These are phyloP conservation scores for Lepilemur ruficaudatus DNA, from an alignment of 2,797 vertebrate genomes.

Conservation along the genomic window DNA sequence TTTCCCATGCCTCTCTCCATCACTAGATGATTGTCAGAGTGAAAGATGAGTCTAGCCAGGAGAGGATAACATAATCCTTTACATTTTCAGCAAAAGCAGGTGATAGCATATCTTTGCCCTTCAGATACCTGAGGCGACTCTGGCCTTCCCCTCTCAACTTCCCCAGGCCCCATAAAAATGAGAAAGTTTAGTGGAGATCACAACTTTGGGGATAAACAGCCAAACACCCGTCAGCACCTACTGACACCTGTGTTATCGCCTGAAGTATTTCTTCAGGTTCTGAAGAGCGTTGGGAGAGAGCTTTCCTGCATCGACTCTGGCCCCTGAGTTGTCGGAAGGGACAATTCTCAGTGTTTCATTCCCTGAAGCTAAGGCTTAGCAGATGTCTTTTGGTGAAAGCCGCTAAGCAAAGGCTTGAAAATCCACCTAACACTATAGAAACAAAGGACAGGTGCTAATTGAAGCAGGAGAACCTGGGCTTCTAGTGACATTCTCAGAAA, in stretches of 20 bases:
- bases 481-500: neutral
- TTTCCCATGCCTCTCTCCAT: neutral
- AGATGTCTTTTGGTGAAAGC: neutral
- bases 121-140: neutral
- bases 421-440: conserved; percentile 25
- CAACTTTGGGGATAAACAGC: conserved; percentile 9
- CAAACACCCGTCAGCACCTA: neutral
- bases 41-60: neutral
- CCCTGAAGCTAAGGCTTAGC: conserved; percentile 15
- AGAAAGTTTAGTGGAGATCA: conserved; percentile 17
- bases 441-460: neutral
- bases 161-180: neutral
- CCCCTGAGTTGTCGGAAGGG: conserved; percentile 23
- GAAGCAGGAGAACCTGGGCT: neutral
- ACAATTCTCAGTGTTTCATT: conserved; percentile 38
- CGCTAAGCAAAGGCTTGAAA: conserved; percentile 24
- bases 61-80: conserved; percentile 6
- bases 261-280: conserved; percentile 33
- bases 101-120: neutral
- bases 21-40: neutral
- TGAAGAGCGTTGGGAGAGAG: conserved; percentile 3
- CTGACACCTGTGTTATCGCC: neutral
- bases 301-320: neutral
- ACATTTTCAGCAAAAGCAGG: conserved; percentile 4
- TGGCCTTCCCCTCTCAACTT: neutral